phyloP scores from a whole-genome alignment of 2,113 vertebrate species.

The Hiodon alosoides region DNA sequence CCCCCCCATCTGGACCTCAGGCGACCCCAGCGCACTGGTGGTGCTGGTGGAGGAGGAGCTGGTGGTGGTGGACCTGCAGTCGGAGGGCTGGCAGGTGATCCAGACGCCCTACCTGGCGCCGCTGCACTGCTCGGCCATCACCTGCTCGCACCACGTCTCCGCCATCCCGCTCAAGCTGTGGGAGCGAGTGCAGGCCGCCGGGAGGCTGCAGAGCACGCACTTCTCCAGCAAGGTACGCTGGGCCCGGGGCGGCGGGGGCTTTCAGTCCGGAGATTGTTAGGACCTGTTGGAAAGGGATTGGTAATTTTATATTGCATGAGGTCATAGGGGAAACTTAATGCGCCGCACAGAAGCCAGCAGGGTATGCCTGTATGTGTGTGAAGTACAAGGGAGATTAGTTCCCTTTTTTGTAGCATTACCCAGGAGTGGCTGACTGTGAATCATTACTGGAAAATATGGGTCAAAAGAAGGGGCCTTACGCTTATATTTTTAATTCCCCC shows the following conservation, averaged over 20 bases:
- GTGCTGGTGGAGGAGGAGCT: constrained; percentile 94
- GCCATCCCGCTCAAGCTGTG: constrained; percentile 92
- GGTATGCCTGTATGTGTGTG: not conserved
- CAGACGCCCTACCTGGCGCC: constrained; percentile 91
- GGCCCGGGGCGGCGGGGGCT: not conserved
- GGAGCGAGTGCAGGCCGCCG: constrained; percentile 78
- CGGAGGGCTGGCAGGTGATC: constrained; percentile 81
- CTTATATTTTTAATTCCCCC: too few relatives aligned
- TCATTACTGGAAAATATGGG: too few relatives aligned
- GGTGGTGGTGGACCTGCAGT: constrained; percentile 84
- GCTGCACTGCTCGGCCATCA: constrained; percentile 95
- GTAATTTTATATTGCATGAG: not conserved
- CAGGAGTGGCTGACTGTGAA: too few relatives aligned
- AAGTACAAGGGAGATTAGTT: not conserved
- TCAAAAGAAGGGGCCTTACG: too few relatives aligned
- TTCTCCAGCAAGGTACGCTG: constrained; percentile 78
- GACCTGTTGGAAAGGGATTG: not conserved
- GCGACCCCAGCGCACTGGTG: constrained; percentile 82
- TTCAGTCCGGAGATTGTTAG: not conserved
- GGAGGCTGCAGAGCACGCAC: constrained; percentile 75
- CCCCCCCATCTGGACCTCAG: constrained; percentile 36
- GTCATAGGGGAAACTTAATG: too few relatives aligned
- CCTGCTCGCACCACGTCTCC: constrained; percentile 92
- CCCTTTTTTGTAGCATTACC: not conserved
- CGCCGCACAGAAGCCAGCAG: too few relatives aligned